These are phyloP conservation scores for Pollenia angustigena DNA, from an alignment of 2,888 invertebrate species.

Conservation along the genomic window DNA sequence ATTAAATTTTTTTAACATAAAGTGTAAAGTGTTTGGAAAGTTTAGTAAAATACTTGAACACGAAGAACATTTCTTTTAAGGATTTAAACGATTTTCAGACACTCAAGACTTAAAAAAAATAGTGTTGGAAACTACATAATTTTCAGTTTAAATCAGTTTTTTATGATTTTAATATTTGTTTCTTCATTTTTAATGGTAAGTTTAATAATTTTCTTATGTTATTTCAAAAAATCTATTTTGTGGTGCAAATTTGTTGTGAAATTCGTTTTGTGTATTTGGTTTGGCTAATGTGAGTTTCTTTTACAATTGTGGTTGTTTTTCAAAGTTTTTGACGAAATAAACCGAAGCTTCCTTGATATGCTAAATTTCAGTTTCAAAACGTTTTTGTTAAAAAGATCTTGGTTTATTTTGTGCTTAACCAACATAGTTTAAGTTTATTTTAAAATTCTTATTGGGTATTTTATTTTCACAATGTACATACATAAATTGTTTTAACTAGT, in stretches of 20 bases:
- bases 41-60: too few relatives aligned
- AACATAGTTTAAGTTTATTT: not conserved
- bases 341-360: not conserved
- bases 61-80: too few relatives aligned
- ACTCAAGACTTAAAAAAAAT: not conserved
- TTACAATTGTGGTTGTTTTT: not conserved
- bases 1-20: not conserved
- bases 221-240: conserved; percentile 2
- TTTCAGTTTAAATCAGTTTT: conserved; percentile 26
- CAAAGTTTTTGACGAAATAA: not conserved
- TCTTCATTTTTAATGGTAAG: conserved; percentile 67
- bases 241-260: conserved; percentile 45
- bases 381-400: too few relatives aligned
- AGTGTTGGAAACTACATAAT: not conserved
- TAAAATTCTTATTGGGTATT: not conserved
- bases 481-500: too few relatives aligned
- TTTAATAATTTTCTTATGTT: not conserved
- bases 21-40: too few relatives aligned
- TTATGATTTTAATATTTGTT: conserved; percentile 67
- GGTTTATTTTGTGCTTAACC: too few relatives aligned
- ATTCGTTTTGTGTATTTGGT: conserved; percentile 24
- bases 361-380: too few relatives aligned
- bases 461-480: not conserved
- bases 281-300: conserved; percentile 28
- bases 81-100: not conserved